Evolutionary conservation across 2,797 vertebrate genomes (phyloP).

Genomic region (Carapus acus): DNA sequence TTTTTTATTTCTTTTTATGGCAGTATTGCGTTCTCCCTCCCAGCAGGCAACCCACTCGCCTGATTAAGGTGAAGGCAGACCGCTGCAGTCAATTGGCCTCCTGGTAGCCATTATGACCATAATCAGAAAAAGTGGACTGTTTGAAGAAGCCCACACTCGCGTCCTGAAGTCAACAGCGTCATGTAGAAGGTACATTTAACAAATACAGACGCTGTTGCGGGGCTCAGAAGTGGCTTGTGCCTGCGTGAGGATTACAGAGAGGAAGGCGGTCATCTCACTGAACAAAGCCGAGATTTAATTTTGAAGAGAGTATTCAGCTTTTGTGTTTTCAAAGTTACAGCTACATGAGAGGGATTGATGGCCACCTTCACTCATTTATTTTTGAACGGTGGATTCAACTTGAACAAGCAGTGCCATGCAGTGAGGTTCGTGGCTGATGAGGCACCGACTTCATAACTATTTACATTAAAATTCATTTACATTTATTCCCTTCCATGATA

Average conservation of each 20-base stretch:
- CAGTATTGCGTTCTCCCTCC: constrained; percentile 13
- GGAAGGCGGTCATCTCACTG: too few species aligned
- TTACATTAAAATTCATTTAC: too few species aligned
- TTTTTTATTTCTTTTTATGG: constrained; percentile 2
- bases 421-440: too few species aligned
- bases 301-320: constrained; percentile 25
- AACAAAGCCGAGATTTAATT: constrained; percentile 24
- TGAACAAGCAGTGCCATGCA: too few species aligned
- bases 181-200: constrained; percentile 7
- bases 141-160: constrained; percentile 25
- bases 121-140: constrained; percentile 27
- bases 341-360: constrained; percentile 28
- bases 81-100: constrained; percentile 8
- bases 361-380: constrained; percentile 21
- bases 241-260: too few species aligned
- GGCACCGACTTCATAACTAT: too few species aligned
- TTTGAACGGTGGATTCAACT: constrained; percentile 32
- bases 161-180: constrained; percentile 45
- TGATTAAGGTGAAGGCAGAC: too few species aligned
- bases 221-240: not conserved
- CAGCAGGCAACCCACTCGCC: constrained; percentile 20
- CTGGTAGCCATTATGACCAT: constrained; percentile 17
- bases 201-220: constrained; percentile 38
- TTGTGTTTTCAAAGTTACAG: constrained; percentile 32
- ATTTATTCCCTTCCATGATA: too few species aligned